phyloP scores from a whole-genome alignment of 2,113 vertebrate genomes.

The Oncorhynchus keta region DNA sequence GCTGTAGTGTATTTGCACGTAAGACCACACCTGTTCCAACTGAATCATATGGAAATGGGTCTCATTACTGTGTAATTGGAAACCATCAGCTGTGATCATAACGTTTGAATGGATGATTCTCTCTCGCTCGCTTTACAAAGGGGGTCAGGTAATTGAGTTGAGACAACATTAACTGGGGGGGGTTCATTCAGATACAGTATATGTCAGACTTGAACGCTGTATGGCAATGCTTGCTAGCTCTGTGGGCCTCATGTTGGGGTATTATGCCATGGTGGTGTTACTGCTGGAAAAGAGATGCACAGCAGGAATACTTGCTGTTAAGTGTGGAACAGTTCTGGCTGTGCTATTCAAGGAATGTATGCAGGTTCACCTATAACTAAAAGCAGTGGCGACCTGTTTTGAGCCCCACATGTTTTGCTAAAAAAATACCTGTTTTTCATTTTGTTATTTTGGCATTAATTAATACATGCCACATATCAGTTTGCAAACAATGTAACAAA shows the following conservation, averaged over 20 bases:
- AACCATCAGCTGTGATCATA: slow-evolving; percentile 30
- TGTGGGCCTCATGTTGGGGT: not conserved
- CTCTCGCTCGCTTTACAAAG: not conserved
- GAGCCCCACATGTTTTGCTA: no score
- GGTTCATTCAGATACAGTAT: no score
- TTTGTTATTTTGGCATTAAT: no score
- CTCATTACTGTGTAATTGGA: slow-evolving; percentile 23
- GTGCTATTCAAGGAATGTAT: not conserved
- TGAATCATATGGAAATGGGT: slow-evolving; percentile 10
- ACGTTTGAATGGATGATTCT: slow-evolving; percentile 12
- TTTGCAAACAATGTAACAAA: no score
- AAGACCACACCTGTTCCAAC: slow-evolving; percentile 24
- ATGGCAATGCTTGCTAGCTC: not conserved
- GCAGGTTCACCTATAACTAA: not conserved
- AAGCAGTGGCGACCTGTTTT: no score
- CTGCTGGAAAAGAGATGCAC: not conserved
- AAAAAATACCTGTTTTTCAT: no score
- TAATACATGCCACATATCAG: no score
- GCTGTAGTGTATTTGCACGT: slow-evolving; percentile 1
- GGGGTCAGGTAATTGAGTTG: no score
- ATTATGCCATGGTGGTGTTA: not conserved
- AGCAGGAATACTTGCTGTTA: not conserved
- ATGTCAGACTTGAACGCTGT: no score
- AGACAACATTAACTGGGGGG: no score
- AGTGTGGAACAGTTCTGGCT: not conserved